These are phyloP conservation scores for Rattus rattus DNA, from an alignment of 2,113 vertebrate genomes.

Conservation along the genomic window DNA sequence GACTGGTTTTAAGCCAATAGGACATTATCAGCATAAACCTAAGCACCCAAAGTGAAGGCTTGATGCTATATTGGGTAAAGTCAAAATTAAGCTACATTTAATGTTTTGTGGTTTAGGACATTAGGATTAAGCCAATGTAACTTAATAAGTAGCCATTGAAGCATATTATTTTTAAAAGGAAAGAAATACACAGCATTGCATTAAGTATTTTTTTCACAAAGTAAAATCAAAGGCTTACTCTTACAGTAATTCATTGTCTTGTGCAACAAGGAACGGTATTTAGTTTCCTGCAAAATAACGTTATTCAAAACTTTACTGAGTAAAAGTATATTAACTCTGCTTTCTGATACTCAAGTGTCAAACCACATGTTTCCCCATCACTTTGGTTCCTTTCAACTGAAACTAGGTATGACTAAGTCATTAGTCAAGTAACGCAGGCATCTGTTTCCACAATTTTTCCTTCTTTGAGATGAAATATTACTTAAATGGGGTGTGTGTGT, in stretches of 20 bases:
- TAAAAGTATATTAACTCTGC: constrained; percentile 64
- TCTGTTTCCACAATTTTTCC: constrained; percentile 76
- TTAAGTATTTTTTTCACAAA: constrained; percentile 53
- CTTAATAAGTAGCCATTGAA: constrained; percentile 43
- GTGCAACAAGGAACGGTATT: constrained; percentile 40
- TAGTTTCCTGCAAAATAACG: constrained; percentile 50
- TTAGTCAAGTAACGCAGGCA: constrained; percentile 79
- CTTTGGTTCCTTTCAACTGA: constrained; percentile 70
- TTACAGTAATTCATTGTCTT: constrained; percentile 59
- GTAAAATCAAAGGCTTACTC: constrained; percentile 28
- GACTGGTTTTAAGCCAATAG: constrained; percentile 25
- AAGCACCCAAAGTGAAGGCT: constrained; percentile 25
- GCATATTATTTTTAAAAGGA: constrained; percentile 45
- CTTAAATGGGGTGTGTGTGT: constrained; percentile 61
- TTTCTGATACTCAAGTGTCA: constrained; percentile 72
- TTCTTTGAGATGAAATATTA: constrained; percentile 63
- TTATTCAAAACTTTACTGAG: constrained; percentile 62
- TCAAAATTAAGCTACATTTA: constrained; percentile 65
- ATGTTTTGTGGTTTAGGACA: constrained; percentile 43
- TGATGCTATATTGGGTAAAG: constrained; percentile 38
- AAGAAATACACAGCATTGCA: constrained; percentile 30
- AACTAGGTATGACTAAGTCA: constrained; percentile 79
- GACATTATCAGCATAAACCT: background rate
- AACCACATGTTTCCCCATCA: constrained; percentile 67
- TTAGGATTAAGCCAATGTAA: constrained; percentile 41